Base-by-base conservation (phyloP, 2,888 invertebrate species). In the Ochropleura plecta region DNA sequence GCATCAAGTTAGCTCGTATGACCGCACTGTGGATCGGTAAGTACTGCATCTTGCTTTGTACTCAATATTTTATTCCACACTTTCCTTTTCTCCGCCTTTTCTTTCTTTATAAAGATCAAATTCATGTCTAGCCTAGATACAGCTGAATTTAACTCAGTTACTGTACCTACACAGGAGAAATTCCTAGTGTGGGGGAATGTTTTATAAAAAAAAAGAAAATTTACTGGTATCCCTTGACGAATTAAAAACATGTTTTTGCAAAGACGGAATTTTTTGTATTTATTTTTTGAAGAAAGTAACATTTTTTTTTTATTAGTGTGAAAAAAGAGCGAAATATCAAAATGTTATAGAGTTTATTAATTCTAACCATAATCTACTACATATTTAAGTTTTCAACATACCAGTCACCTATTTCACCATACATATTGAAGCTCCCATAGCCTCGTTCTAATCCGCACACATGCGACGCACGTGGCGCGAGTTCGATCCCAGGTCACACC, bases 1-100 rank as follows among this genome's bases (percentile, higher is more conserved):
- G 99, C 89, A 97, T 98, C 91, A 99, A 99, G 95, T 97, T 99
- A 92, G 99, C 99, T 88, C 98, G 98, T 88, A 99, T 99, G 98
- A 98, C 99, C 86, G 99, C 99, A 87, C 97, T 99, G 76, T 99
- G 99, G 98, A 98, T 99, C 92, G 98, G 97, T 97, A 91, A 90
- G 96, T 93, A 63, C 5, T 69, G 10, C 7, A n/a, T 7, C 18
- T 53, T 3, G 5, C 9, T n/a, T 12, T 44, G 12, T 10, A 12
- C 12, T 42, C 10, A 0, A 12, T 42, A 42, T 42, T 62, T 62
- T n/a, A 60, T 2, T 44, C 42, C 6, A 30, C 30, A 12, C 1
- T n/a, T 53, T 5, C 10, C 5, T n/a, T 53, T n/a, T n/a, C n/a
- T n/a, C n/a, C n/a, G n/a, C n/a, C n/a, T n/a, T n/a, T n/a, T n/a